Evolutionary conservation across 2,113 vertebrate genomes (phyloP).

Genomic region (Gnathonemus echidnorhynchus): DNA sequence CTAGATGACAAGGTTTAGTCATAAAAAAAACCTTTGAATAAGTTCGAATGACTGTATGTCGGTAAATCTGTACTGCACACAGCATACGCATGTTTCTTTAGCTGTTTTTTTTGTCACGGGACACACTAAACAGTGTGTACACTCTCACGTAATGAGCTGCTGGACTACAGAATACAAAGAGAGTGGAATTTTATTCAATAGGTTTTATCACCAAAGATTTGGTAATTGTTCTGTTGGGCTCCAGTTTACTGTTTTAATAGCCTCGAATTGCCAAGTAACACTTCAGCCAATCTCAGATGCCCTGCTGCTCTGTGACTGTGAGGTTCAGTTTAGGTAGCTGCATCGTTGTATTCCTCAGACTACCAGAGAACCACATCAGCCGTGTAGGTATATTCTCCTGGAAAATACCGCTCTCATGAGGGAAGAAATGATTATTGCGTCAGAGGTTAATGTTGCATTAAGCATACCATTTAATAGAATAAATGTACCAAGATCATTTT

Average conservation of each 20-base stretch:
- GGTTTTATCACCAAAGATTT: background rate
- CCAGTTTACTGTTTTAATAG: background rate
- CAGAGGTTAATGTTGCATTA: background rate
- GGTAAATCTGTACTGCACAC: background rate
- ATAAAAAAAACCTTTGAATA: background rate
- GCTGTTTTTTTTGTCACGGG: background rate
- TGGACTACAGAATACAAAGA: background rate
- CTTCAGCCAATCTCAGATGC: background rate
- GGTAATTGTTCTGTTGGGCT: background rate
- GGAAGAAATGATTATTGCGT: background rate
- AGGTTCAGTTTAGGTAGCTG: background rate
- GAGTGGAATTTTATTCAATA: background rate
- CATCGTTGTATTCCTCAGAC: background rate
- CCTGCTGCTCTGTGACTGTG: background rate
- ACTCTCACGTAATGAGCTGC: background rate
- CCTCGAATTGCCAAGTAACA: background rate
- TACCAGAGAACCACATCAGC: background rate
- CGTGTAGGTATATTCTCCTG: background rate
- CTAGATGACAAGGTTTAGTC: background rate
- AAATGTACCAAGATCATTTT: background rate
- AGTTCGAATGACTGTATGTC: background rate
- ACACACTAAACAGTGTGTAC: background rate
- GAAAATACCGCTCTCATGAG: background rate
- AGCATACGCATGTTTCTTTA: background rate
- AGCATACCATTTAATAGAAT: background rate